Percentiles rank a stretch among this genome's conserved stretches.
Conservation (phyloP, 2,888 invertebrate species). For the Tortricodes alternella region DNA sequence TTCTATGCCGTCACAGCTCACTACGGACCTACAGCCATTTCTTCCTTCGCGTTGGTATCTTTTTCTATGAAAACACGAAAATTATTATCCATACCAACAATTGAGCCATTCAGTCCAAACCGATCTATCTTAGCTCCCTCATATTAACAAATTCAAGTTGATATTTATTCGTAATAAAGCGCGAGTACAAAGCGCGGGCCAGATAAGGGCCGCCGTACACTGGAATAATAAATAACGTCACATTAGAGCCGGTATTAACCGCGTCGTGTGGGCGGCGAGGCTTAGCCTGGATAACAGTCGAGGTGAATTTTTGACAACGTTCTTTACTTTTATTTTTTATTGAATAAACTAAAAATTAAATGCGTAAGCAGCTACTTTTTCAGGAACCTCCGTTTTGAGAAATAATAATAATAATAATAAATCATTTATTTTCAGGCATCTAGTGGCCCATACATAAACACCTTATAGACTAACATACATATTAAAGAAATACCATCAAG, state of each 20-base stretch:
- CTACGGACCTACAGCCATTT: neutral
- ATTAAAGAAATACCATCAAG: too few species aligned
- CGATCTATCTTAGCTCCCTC: slow-evolving; percentile 53
- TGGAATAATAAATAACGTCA: slow-evolving; percentile 70
- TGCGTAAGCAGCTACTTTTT: too few species aligned
- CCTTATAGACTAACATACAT: too few species aligned
- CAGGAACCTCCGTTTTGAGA: too few species aligned
- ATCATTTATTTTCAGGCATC: too few species aligned
- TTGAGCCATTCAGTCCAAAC: slow-evolving; percentile 45
- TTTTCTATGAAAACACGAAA: slow-evolving; percentile 4
- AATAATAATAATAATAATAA: too few species aligned
- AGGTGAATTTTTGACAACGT: slow-evolving; percentile 37
- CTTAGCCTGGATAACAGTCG: slow-evolving; percentile 34
- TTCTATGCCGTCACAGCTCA: neutral
- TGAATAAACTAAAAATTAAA: neutral
- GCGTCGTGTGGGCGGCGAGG: slow-evolving; percentile 49
- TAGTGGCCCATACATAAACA: too few species aligned
- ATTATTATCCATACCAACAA: slow-evolving; percentile 36
- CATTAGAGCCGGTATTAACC: slow-evolving; percentile 63
- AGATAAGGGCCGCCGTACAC: slow-evolving; percentile 64
- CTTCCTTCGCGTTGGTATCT: neutral
- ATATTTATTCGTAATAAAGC: slow-evolving; percentile 57
- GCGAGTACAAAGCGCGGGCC: slow-evolving; percentile 57
- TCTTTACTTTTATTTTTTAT: neutral
- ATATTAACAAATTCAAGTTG: slow-evolving; percentile 60